Evolutionary conservation across 2,888 invertebrate genomes (phyloP), one percentile per base, ranked within the genome.

Genomic region (Parapristionchus giblindavisi): DNA sequence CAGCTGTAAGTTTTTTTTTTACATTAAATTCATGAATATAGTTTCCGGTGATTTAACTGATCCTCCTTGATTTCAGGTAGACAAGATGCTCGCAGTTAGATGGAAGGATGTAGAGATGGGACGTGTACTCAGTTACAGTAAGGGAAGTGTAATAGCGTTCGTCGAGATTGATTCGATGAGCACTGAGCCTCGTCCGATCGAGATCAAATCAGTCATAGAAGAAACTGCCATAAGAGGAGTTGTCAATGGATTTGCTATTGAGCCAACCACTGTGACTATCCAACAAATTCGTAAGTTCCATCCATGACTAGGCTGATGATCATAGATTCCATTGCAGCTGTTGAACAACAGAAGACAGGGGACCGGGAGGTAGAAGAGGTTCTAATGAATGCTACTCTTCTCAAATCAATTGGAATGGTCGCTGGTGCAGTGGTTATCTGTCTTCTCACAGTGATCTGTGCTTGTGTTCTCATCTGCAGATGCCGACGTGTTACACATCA

Each of bases 241-340:
- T 0, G 77, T 84, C 75, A 78, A 77, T 24, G 77, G 73, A 29
- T 79, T 84, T 63, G 52, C 65, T 17, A 78, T 84, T 40, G 84
- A 84, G 74, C 81, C 84, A 17, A 78, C 83, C 21, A 84, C 84
- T 6, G 81, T 84, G 38, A 75, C 77, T 74, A 79, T 80, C 52
- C 60, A 73, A 40, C 79, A 80, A 51, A 76, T 84, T 17, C 80
- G 81, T 77, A 76, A 70, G 51, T 73, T 34, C 36, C 34, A 21
- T 17, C 17, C 43, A 43, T 17, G 17, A 8, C 43, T 14, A 14
- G 43, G 17, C 8, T 43, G 8, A 43, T 43, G 43, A 43, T 8
- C 8, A 17, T 14, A 14, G 8, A 43, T 43, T 43, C 17, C 61
- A n/a, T 61, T 61, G n/a, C 61, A 61, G 61, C 61, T 40, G 61